Evolutionary conservation across 2,797 vertebrate genomes (phyloP).

Genomic region (Leucoraja ocellata): DNA sequence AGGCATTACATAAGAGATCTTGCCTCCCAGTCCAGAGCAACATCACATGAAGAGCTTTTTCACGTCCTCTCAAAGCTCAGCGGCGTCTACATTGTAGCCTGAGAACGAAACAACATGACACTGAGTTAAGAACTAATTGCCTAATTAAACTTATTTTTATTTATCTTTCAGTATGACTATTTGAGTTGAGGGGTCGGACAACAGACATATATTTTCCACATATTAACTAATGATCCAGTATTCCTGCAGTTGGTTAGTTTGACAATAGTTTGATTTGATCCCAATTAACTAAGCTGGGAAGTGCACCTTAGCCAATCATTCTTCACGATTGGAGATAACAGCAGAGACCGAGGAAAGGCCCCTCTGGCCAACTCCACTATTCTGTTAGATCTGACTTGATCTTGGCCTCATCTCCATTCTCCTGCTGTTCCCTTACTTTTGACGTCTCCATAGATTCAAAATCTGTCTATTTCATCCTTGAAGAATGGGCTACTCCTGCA

Average conservation of each 20-base stretch:
- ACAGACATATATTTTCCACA: neutral
- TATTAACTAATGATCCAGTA: neutral
- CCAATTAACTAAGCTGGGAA: neutral
- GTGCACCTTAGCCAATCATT: neutral
- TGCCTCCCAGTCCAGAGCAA: neutral
- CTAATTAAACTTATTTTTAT: neutral
- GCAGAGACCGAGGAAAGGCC: too few species aligned
- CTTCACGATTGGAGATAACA: neutral
- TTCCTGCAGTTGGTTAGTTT: neutral
- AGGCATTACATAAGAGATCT: neutral
- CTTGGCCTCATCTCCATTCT: too few species aligned
- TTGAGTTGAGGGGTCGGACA: neutral
- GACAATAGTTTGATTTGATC: neutral
- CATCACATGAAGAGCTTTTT: neutral
- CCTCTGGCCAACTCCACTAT: too few species aligned
- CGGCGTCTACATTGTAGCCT: neutral
- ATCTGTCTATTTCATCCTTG: too few species aligned
- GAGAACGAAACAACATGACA: neutral
- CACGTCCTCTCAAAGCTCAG: neutral
- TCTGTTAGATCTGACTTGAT: too few species aligned
- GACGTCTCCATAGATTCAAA: too few species aligned
- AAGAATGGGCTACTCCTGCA: too few species aligned
- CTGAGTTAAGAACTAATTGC: neutral
- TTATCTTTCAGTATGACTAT: neutral
- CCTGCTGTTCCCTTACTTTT: too few species aligned